Percentiles rank a stretch among this genome's conserved stretches.
phyloP scores from a whole-genome alignment of 2,888 invertebrate species.

The Rhyacophila evoluta region DNA sequence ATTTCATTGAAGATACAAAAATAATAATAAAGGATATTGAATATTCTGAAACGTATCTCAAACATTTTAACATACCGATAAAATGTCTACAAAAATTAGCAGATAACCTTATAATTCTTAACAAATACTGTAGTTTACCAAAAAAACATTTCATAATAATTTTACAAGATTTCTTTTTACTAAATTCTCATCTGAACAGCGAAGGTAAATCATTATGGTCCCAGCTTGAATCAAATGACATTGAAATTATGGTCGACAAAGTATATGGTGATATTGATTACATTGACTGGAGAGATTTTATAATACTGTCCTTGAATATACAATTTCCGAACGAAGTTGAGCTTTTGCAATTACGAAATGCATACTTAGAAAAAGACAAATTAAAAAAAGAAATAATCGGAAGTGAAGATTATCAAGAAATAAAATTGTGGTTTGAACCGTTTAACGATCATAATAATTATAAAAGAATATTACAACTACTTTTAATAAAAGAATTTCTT shows the following conservation, averaged over 20 bases:
- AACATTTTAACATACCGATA: constrained; percentile 61
- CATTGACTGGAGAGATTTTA: constrained; percentile 77
- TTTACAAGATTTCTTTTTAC: constrained; percentile 68
- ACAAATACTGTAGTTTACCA: constrained; percentile 56
- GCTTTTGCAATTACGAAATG: constrained; percentile 66
- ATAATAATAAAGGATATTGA: constrained; percentile 59
- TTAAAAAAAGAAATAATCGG: constrained; percentile 61
- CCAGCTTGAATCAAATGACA: constrained; percentile 62
- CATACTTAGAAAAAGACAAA: constrained; percentile 67
- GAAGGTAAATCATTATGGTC: constrained; percentile 60
- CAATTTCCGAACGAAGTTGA: constrained; percentile 70
- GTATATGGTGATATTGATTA: constrained; percentile 71
- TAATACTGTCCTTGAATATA: constrained; percentile 72
- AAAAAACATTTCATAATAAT: constrained; percentile 68
- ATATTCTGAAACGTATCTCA: neutral
- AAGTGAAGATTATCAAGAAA: constrained; percentile 60
- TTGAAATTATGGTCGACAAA: constrained; percentile 63
- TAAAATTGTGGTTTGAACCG: constrained; percentile 63
- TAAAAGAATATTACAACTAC: constrained; percentile 58
- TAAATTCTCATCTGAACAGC: constrained; percentile 55
- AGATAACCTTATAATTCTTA: constrained; percentile 58
- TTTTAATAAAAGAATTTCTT: constrained; percentile 69
- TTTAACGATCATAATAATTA: constrained; percentile 57
- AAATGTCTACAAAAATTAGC: constrained; percentile 62
- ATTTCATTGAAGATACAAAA: constrained; percentile 58